Evolutionary conservation across 1,140 invertebrate genomes (phyloP).

Genomic region (Gonatopus flavifemur): DNA sequence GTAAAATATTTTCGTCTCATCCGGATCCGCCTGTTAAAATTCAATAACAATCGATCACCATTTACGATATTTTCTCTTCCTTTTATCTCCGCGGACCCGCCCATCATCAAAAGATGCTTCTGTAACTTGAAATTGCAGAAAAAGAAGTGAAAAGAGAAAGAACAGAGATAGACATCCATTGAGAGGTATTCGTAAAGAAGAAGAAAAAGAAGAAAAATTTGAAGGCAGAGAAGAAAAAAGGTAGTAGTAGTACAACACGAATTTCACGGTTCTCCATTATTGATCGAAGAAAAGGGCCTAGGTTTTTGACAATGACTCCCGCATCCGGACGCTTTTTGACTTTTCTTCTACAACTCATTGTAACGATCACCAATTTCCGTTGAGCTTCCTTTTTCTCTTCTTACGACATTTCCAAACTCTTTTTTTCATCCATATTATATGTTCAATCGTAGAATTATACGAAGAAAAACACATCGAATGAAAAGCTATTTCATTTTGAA

Average conservation of each 20-base stretch:
- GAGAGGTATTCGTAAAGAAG: conserved; percentile 40
- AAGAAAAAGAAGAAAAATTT: too few relatives aligned
- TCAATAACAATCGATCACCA: conserved; percentile 53
- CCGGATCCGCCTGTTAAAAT: too few relatives aligned
- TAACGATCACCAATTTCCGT: conserved; percentile 42
- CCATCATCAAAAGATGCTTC: conserved; percentile 39
- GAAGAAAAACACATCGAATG: too few relatives aligned
- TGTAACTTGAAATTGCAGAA: conserved; percentile 9
- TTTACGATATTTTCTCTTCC: conserved; percentile 3
- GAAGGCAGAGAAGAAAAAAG: too few relatives aligned
- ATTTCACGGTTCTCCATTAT: conserved; percentile 57
- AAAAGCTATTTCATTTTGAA: too few relatives aligned
- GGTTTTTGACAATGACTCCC: conserved; percentile 25
- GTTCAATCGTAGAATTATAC: too few relatives aligned
- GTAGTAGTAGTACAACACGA: conserved; percentile 54
- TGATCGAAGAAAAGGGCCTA: conserved; percentile 31
- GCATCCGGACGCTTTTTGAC: conserved; percentile 50
- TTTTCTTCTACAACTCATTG: conserved; percentile 44
- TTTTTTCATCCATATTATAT: too few relatives aligned
- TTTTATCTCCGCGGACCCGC: not conserved
- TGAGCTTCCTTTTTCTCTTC: too few relatives aligned
- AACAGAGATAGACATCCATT: conserved; percentile 24
- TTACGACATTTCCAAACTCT: too few relatives aligned
- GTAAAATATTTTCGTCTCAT: too few relatives aligned
- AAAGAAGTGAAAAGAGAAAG: not conserved